phyloP scores from a whole-genome alignment of 2,797 vertebrate genomes.

The Ciconia nigra region DNA sequence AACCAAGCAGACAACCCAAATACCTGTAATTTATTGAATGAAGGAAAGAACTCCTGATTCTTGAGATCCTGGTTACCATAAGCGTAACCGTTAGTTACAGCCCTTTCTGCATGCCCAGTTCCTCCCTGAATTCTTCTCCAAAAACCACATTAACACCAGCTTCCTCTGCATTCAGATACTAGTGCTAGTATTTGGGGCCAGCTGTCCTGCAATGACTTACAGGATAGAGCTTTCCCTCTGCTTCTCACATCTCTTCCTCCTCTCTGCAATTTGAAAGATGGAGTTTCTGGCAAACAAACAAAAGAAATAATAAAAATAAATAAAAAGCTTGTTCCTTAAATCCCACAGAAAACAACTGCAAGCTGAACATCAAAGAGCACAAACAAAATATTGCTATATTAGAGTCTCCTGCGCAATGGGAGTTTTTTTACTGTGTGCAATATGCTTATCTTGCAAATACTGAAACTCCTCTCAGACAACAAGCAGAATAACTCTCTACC shows the following conservation, averaged over 20 bases:
- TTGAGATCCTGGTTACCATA: neutral
- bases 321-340: neutral
- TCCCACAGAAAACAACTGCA: neutral
- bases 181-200: neutral
- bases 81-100: neutral
- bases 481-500: no score
- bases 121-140: neutral
- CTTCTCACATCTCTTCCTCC: neutral
- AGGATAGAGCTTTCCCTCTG: neutral
- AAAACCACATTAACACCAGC: no score
- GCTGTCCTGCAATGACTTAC: neutral
- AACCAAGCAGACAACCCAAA: neutral
- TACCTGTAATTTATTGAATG: neutral
- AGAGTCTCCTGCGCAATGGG: neutral
- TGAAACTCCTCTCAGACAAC: neutral
- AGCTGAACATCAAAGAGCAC: neutral
- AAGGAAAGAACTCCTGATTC: neutral
- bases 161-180: fast-evolving
- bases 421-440: neutral
- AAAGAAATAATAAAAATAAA: neutral
- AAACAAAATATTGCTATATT: neutral
- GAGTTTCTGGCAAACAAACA: neutral
- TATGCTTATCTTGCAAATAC: neutral
- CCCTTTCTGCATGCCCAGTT: neutral
- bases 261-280: neutral